Conservation (phyloP, 2,113 vertebrate species). For the Eudorcas thomsonii region DNA sequence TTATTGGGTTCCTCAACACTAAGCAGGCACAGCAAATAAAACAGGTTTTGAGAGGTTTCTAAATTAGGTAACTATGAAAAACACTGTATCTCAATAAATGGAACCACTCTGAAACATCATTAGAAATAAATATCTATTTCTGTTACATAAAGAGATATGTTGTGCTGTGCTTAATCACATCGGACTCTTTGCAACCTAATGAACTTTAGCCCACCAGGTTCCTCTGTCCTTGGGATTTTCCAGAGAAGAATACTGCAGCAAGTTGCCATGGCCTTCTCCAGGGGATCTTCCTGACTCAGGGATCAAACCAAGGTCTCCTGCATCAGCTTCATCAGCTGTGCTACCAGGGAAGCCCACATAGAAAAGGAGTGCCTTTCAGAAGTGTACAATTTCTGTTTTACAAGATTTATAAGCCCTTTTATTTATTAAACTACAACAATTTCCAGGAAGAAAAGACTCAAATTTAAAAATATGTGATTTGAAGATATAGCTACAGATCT, state of each 20-base stretch:
- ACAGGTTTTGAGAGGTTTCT: not conserved
- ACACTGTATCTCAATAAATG: not conserved
- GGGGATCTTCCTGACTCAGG: not conserved
- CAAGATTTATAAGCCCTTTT: not conserved
- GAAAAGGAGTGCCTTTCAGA: not conserved
- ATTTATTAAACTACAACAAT: not conserved
- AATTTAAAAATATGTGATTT: not conserved
- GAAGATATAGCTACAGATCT: not conserved
- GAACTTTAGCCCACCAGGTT: not conserved
- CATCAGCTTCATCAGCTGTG: not conserved
- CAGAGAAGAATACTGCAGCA: not conserved
- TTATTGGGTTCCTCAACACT: too few species aligned
- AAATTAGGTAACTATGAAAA: not conserved
- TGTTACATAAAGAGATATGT: not conserved
- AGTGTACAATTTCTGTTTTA: not conserved
- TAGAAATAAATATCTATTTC: not conserved
- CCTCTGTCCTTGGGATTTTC: not conserved
- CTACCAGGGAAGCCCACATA: not conserved
- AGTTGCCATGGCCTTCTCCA: not conserved
- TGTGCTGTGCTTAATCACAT: not conserved
- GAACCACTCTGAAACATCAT: not conserved
- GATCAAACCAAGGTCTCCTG: not conserved
- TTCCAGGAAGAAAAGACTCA: not conserved
- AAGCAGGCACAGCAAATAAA: not conserved
- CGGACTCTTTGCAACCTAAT: not conserved